These are phyloP conservation scores for Orius laevigatus DNA, from an alignment of 1,140 invertebrate species.

Conservation along the genomic window DNA sequence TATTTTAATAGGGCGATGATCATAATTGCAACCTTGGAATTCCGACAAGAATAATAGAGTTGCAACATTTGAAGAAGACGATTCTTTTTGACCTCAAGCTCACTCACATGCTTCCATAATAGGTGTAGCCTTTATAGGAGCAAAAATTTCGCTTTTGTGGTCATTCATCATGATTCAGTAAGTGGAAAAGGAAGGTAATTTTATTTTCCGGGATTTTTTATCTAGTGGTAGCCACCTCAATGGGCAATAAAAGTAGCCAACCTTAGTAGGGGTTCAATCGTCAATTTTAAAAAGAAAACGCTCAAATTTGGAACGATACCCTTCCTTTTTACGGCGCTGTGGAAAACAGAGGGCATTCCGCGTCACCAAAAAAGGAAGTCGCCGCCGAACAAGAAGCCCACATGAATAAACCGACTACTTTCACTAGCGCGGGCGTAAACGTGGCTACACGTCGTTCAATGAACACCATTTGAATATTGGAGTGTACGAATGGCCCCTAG, in stretches of 20 bases:
- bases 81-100: background rate
- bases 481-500: too few relatives aligned
- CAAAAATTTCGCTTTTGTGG: background rate
- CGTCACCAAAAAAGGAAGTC: background rate
- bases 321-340: background rate
- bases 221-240: too few relatives aligned
- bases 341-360: background rate
- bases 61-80: background rate
- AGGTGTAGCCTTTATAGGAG: slow-evolving; percentile 4
- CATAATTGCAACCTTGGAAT: background rate
- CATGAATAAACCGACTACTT: slow-evolving; percentile 6
- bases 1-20: too few relatives aligned
- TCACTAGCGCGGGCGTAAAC: background rate
- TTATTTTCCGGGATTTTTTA: too few relatives aligned
- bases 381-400: slow-evolving; percentile 8
- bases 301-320: background rate
- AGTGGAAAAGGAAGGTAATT: too few relatives aligned
- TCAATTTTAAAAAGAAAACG: too few relatives aligned
- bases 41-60: background rate
- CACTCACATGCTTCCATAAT: too few relatives aligned
- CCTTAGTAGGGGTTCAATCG: too few relatives aligned
- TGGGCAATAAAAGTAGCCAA: too few relatives aligned
- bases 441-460: too few relatives aligned
- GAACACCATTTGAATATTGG: too few relatives aligned
- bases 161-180: too few relatives aligned